Evolutionary conservation across 1,140 invertebrate species (phyloP), one percentile per base, ranked within the genome.

Genomic region (Zaprionus kolodkinae): DNA sequence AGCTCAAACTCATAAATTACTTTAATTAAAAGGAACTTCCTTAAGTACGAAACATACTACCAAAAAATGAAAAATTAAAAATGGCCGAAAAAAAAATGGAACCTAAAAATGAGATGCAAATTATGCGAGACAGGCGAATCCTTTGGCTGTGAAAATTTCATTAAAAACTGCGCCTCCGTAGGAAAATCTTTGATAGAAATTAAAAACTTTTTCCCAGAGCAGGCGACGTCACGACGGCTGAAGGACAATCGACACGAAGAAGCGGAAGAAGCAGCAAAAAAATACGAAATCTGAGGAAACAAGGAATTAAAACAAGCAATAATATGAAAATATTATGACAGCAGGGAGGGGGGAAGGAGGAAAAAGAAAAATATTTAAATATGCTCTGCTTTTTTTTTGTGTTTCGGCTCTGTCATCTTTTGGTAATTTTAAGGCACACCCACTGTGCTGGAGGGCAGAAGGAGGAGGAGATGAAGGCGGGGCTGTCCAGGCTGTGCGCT

Each of bases 281-380:
- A 78, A 77, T 76, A 75, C 78, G 66, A 87, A 88, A 87, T 88
- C 71, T 68, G 83, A 77, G 21, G 21, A 72, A 71, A 88, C 81
- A 89, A 88, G 81, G 81, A 88, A 88, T 88, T 89, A 89, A 89
- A 89, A 89, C 85, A 89, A 89, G 85, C 85, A 89, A 89, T 89
- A 79, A 89, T 85, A 78, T 74, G 56, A 89, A 89, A 89, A 89
- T 89, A 88, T 89, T 89, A 89, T 89, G 85, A 89, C 84, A 78
- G 67, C 38, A 21, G 2, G 13, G 52, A 38, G 63, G 62, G 55
- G 45, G 30, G 45, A 7, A 13, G 38, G 9, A 25, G 11, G 25
- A 73, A 76, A 84, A 84, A 84, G 11, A n/a, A 73, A 76, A 81
- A 84, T 89, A 88, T 88, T 84, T 84, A 89, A 89, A 88, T 85